Evolutionary conservation across 2,888 invertebrate genomes (phyloP), one percentile per base, ranked within the genome.

Genomic region (Anoplius nigerrimus): DNA sequence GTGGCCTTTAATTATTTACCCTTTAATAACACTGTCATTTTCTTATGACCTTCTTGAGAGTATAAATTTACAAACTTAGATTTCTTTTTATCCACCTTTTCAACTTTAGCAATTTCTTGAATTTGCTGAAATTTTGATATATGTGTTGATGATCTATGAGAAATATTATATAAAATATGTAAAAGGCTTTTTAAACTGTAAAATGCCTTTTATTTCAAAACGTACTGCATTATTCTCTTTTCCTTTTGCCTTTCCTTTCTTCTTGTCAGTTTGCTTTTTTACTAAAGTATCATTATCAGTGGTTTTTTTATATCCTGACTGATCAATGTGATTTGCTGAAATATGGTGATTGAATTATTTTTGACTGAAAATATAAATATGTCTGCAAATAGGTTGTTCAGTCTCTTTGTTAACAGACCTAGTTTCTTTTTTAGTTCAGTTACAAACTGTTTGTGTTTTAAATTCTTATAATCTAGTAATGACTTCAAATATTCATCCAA

Each of bases 401-500:
- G 20, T 34, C 16, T n/a, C 13, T 27, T 13, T 18, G 8, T 11
- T 13, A 48, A 62, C 63, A 21, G 45, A 83, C 83, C 71, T 69
- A 71, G 76, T 27, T 60, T 76, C 69, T 78, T 84, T 53, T 85
- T 87, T 21, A 94, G 88, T 73, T 94, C 93, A 5, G 89, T 81
- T 55, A 94, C 90, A 84, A 96, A 95, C 56, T 91, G 89, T 66
- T 91, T 91, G 84, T 95, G 95, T 65, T 92, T 91, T 3, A 91
- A 89, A 78, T 93, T 92, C 60, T 91, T 92, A 71, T 91, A 91
- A 87, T 95, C 93, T 0, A 97, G 85, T 55, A 97, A 89, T 57
- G 93, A 94, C 79, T 91, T 92, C 89, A 96, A 93, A 82, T 95
- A 96, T 68, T 95, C 94, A 78, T 94, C 93, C 56, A 95, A 90